Conservation (phyloP, 1,140 invertebrate genomes). For the Drosophila kikkawai region DNA sequence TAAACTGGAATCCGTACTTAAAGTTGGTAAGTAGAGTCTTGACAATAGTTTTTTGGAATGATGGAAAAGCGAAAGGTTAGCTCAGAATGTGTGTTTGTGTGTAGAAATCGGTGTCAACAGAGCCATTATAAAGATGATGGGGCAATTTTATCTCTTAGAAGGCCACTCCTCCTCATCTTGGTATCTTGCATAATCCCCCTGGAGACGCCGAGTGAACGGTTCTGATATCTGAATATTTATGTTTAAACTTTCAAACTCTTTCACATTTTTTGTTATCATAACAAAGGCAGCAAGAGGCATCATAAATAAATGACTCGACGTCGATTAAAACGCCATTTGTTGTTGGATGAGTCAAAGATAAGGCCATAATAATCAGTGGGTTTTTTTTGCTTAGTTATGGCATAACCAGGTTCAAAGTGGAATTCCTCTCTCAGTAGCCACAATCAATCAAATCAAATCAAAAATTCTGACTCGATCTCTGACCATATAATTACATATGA, state of each 20-base stretch:
- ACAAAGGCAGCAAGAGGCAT: constrained; percentile 18
- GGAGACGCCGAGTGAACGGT: neutral
- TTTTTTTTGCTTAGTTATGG: constrained; percentile 20
- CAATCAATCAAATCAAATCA: constrained; percentile 43
- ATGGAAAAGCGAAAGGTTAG: constrained; percentile 49
- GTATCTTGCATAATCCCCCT: constrained; percentile 31
- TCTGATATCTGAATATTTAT: constrained; percentile 45
- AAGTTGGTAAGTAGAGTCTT: constrained; percentile 39
- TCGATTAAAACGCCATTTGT: constrained; percentile 70
- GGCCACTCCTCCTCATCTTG: constrained; percentile 36
- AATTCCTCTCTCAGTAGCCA: constrained; percentile 27
- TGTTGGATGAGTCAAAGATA: constrained; percentile 46
- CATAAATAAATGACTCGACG: constrained; percentile 53
- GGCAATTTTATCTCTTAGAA: constrained; percentile 34
- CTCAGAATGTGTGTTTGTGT: constrained; percentile 30
- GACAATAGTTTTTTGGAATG: constrained; percentile 18
- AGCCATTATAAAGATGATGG: constrained; percentile 42
- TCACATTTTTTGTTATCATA: constrained; percentile 22
- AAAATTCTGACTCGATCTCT: constrained; percentile 33
- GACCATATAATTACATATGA: constrained; percentile 70
- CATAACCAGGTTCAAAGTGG: constrained; percentile 21
- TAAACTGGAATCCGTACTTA: constrained; percentile 37
- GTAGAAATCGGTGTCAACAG: constrained; percentile 26
- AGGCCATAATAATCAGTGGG: constrained; percentile 1
- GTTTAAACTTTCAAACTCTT: constrained; percentile 26